phyloP scores from a whole-genome alignment of 2,888 invertebrate genomes.

The Chymomyza caudatula region DNA sequence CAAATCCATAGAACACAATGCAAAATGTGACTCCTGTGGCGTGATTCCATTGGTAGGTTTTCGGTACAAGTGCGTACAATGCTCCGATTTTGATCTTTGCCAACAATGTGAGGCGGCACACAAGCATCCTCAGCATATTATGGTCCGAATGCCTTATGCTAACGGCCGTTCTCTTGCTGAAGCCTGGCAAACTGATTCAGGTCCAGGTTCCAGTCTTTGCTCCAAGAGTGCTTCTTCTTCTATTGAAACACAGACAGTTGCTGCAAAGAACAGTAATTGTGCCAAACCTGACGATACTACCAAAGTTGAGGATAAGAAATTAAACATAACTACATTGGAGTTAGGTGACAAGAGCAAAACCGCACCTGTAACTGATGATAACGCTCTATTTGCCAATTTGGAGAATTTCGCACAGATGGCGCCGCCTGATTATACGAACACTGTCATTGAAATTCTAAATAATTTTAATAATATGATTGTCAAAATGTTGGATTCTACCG shows the following conservation, averaged over 20 bases:
- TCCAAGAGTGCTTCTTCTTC: slow-evolving; percentile 49
- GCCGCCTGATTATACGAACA: slow-evolving; percentile 73
- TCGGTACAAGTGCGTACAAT: slow-evolving; percentile 91
- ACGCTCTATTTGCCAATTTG: slow-evolving; percentile 48
- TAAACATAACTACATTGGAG: not conserved
- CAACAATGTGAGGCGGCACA: slow-evolving; percentile 84
- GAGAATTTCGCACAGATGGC: slow-evolving; percentile 65
- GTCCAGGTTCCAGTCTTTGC: slow-evolving; percentile 33
- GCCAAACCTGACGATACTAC: slow-evolving; percentile 11
- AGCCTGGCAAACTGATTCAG: slow-evolving; percentile 50
- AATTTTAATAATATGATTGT: slow-evolving; percentile 77
- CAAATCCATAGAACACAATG: slow-evolving; percentile 66
- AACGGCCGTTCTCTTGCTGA: slow-evolving; percentile 56
- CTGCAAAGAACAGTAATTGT: slow-evolving; percentile 13
- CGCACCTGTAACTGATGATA: not conserved
- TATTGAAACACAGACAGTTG: slow-evolving; percentile 16
- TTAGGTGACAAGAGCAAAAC: not conserved
- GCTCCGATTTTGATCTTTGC: slow-evolving; percentile 90
- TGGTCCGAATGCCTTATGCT: slow-evolving; percentile 84
- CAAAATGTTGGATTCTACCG: slow-evolving; percentile 75
- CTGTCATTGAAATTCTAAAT: slow-evolving; percentile 75
- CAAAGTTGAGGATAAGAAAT: too few species aligned
- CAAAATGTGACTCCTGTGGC: slow-evolving; percentile 88
- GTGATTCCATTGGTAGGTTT: slow-evolving; percentile 82
- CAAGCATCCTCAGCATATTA: slow-evolving; percentile 86